Evolutionary conservation across 2,888 invertebrate genomes (phyloP), one percentile per base, ranked within the genome.

Genomic region (Ashinkailepas kermadecensis): DNA sequence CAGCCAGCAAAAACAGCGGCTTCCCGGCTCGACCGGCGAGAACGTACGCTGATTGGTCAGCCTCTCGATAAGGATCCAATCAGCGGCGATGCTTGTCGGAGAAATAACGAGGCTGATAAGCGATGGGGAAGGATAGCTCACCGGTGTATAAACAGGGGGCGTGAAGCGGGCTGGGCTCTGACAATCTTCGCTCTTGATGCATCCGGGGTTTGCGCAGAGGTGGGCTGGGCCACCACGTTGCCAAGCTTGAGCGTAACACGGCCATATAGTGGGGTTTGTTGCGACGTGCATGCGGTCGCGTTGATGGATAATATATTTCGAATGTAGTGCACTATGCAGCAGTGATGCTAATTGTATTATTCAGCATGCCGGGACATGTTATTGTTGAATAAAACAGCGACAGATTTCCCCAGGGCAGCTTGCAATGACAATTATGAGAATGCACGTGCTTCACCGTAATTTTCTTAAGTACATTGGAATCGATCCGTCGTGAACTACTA

Each of bases 51-150:
- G 74, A 74, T 74, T 74, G 74, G 74, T 74, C 54, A 7, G 8
- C 8, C 54, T 74, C 74, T 74, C 74, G 74, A 74, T 74, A 74
- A 74, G 74, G 74, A 74, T 74, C 74, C 74, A 74, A 74, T 74
- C 74, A 74, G 74, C 39, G 54, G 54, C 74, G 74, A 74, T 74
- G 54, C 74, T 74, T 74, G 74, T 74, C 74, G 74, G 54, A 54
- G 74, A 54, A 74, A 54, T 74, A 54, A 74, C 74, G 74, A 74
- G 74, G 54, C 74, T 54, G 74, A 74, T 74, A 74, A 74, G 74
- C 74, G 74, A 74, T 74, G 74, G 54, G 74, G 74, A 39, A 54
- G 74, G 74, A 54, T 74, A 74, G 67, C 67, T 62, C 18, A 62
- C 62, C 62, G 62, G 62, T 18, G 62, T 62, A 62, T 62, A 62